Conservation (phyloP, 2,797 vertebrate genomes). For the Sebastes iracundus region DNA sequence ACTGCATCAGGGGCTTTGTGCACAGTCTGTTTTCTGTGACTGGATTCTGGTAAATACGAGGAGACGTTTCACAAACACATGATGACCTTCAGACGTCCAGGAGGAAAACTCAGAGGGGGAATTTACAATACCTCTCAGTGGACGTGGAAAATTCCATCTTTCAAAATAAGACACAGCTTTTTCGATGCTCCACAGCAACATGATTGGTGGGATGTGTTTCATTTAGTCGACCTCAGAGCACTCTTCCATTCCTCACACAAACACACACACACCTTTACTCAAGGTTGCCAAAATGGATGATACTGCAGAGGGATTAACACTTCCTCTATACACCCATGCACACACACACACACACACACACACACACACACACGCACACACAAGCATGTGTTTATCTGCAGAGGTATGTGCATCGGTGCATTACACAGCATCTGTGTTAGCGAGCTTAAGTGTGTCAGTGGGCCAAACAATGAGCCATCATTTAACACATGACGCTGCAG, state of each 20-base stretch:
- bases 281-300: constrained; percentile 27
- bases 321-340: not conserved
- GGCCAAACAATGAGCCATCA: constrained; percentile 35
- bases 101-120: not conserved
- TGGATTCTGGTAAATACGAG: not conserved
- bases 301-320: constrained; percentile 13
- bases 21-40: not conserved
- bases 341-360: not conserved
- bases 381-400: constrained; percentile 11
- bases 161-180: not conserved
- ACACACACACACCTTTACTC: not conserved
- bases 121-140: not conserved
- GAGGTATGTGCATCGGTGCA: constrained; percentile 2
- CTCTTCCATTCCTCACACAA: not conserved
- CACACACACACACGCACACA: not conserved
- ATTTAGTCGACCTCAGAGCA: not conserved
- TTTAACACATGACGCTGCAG: constrained; percentile 10
- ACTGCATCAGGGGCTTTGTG: constrained; percentile 20
- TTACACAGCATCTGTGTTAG: constrained; percentile 17
- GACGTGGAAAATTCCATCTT: not conserved
- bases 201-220: not conserved
- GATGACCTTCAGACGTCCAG: constrained; percentile 42
- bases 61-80: not conserved
- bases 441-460: constrained; percentile 68
- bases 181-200: not conserved